Evolutionary conservation across 2,797 vertebrate species (phyloP), one percentile per base, ranked within the genome.

Genomic region (Hippopotamyrus pictus): DNA sequence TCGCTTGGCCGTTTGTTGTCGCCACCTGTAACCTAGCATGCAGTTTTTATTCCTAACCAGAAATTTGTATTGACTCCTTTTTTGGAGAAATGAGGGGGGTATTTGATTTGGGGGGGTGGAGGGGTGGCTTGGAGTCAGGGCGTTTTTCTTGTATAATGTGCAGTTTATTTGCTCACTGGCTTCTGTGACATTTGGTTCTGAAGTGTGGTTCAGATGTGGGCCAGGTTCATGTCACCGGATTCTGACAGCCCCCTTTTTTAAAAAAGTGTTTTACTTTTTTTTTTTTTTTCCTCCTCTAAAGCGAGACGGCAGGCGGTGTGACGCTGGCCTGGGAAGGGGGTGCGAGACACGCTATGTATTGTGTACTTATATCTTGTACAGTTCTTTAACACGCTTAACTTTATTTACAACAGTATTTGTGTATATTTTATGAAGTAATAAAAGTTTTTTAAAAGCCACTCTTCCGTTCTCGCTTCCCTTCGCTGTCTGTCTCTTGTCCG

Each of bases 351-450:
- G 94, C 94, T 94, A 92, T 95, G 95, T 96, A 96, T 95, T 95
- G 95, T 95, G 95, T 96, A 95, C 94, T 93, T 95, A 96, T 95
- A 96, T 94, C 94, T 94, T 96, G 96, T 96, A 96, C 96, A 96
- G 96, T 96, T 96, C 95, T 96, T 96, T 96, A 96, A 96, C 95
- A 95, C 95, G 94, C 93, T 96, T 92, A 93, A 92, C 92, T 91
- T 95, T 96, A 96, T 96, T 96, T 96, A 96, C 96, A 94, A 95
- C 94, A 96, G 96, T 96, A 96, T 96, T 96, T 96, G 96, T 96
- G 96, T 96, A 96, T 96, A 96, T 96, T 96, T 96, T 96, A 96
- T 95, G 95, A 96, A 93, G 94, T 96, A 96, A 96, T 95, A 90
- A 95, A 94, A 93, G 88, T 90, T 90, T 87, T 51, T 91, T 94